These are phyloP conservation scores for Hystrix cristata DNA, from an alignment of 2,113 vertebrate genomes.

Conservation along the genomic window DNA sequence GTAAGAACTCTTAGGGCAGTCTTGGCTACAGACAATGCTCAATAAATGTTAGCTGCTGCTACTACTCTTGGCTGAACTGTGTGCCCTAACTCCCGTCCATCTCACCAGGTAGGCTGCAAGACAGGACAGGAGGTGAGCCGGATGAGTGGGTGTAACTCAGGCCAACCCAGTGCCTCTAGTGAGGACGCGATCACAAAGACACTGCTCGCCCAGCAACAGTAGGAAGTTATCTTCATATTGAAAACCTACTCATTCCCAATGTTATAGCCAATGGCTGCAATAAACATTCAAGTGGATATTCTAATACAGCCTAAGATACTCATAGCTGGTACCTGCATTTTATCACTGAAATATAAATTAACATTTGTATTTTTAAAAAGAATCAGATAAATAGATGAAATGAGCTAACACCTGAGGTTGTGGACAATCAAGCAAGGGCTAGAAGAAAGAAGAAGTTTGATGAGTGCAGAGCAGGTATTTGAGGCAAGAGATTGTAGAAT, in stretches of 20 bases:
- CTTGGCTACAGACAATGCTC: background rate
- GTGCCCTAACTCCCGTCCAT: background rate
- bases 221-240: background rate
- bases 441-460: background rate
- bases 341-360: background rate
- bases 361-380: background rate
- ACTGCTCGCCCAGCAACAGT: background rate
- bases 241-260: background rate
- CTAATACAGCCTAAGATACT: background rate
- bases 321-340: background rate
- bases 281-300: background rate
- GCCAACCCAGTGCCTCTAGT: background rate
- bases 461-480: background rate
- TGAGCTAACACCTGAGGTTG: background rate
- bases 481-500: background rate
- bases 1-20: background rate
- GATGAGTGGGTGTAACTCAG: background rate
- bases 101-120: background rate
- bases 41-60: background rate
- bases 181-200: background rate
- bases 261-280: background rate
- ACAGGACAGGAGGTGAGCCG: background rate
- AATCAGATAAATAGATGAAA: background rate
- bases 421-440: background rate
- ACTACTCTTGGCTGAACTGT: background rate